These are phyloP conservation scores for Bujurquina vittata DNA, from an alignment of 2,113 vertebrate species.

Conservation along the genomic window DNA sequence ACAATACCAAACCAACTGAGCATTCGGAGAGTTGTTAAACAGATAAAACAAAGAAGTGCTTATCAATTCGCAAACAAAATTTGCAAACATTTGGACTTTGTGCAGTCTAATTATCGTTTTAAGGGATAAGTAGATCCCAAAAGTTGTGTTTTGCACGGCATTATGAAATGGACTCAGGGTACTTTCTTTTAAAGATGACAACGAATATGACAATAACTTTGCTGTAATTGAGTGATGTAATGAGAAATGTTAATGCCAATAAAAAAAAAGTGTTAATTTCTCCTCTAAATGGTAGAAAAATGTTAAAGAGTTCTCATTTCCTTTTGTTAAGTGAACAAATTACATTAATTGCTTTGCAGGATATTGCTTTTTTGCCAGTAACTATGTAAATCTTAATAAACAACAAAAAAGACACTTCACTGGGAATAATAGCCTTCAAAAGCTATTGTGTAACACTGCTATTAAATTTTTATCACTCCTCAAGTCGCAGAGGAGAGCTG, in stretches of 20 bases:
- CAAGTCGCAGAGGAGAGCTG: slow-evolving; percentile 1
- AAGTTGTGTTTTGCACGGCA: neutral
- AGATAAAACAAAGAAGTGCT: neutral
- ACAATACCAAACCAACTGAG: neutral
- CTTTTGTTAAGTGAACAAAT: neutral
- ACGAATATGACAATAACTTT: neutral
- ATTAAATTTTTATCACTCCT: neutral
- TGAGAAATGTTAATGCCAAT: neutral
- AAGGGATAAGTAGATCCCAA: neutral
- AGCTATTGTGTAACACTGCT: neutral
- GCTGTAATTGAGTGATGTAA: neutral
- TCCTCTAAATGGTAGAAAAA: neutral
- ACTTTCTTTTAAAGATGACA: neutral
- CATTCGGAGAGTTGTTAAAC: neutral
- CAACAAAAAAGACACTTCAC: neutral
- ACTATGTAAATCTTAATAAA: neutral
- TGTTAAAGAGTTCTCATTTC: slow-evolving; percentile 37
- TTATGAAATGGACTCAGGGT: neutral
- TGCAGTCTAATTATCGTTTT: neutral
- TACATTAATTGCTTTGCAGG: neutral
- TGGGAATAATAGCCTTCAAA: neutral
- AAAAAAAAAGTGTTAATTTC: neutral
- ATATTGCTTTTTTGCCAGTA: neutral
- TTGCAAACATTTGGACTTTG: neutral
- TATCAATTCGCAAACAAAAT: neutral